These are phyloP conservation scores for Caenorhabditis macrosperma DNA, from an alignment of 2,888 invertebrate genomes.

Conservation along the genomic window DNA sequence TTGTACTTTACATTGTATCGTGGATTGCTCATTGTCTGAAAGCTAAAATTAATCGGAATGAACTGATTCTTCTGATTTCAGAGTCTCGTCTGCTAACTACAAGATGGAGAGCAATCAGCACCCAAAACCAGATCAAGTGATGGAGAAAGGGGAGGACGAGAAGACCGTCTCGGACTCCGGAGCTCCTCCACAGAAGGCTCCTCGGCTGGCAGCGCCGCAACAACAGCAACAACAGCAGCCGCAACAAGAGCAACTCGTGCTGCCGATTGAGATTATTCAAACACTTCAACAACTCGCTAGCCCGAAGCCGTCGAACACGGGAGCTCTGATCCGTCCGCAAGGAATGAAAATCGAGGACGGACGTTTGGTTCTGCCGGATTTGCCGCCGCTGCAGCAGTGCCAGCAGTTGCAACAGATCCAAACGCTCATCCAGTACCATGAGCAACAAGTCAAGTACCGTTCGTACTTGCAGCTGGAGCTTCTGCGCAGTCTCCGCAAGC, in stretches of 20 bases:
- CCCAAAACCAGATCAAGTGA: background rate
- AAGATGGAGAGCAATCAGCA: background rate
- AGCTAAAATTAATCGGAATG: background rate
- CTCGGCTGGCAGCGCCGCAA: background rate
- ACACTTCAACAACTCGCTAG: slow-evolving; percentile 2
- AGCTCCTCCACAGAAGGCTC: background rate
- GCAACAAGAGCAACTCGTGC: background rate
- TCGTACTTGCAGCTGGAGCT: slow-evolving; percentile 46
- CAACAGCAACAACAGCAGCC: background rate
- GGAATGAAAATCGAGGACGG: slow-evolving; percentile 29
- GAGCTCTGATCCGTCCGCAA: slow-evolving; percentile 15
- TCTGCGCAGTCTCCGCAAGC: slow-evolving; percentile 35
- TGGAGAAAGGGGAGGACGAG: background rate
- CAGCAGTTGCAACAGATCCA: slow-evolving; percentile 48
- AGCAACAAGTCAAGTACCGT: slow-evolving; percentile 51
- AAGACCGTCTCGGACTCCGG: background rate
- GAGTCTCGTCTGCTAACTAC: background rate
- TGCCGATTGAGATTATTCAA: background rate
- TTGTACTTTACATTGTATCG: background rate
- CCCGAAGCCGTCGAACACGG: slow-evolving; percentile 19
- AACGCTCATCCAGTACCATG: slow-evolving; percentile 38
- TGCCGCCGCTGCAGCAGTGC: slow-evolving; percentile 36
- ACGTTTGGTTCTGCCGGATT: slow-evolving; percentile 6
- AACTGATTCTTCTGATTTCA: background rate
- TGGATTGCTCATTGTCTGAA: background rate